Evolutionary conservation across 2,113 vertebrate species (phyloP), one percentile per base, ranked within the genome.

Genomic region (Trinectes maculatus): DNA sequence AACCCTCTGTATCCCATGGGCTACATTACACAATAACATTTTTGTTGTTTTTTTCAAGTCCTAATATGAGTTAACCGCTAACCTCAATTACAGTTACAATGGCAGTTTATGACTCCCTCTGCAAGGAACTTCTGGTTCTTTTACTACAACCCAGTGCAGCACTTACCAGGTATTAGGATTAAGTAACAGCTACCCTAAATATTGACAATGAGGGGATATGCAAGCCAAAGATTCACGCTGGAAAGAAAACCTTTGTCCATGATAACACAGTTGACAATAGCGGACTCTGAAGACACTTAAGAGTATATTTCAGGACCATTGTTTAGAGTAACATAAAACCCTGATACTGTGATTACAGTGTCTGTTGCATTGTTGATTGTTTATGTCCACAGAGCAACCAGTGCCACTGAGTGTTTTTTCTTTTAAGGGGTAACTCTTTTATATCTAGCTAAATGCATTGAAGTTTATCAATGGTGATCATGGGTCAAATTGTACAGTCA

Each of bases 11-110:
- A 79, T 85, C 63, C 80, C 68, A 29, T 77, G 47, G 73, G 57
- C 75, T 40, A 47, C 33, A 60, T 75, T 70, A 76, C 56, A 83
- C 76, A 90, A 85, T 44, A 61, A 80, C 74, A 77, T 9, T 7
- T 42, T 46, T 72, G 57, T 46, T 71, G 49, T 65, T 68, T 65
- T 67, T 24, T 42, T 10, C 51, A 68, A 2, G 18, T 48, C 24
- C 56, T 28, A 52, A 12, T 61, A 39, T 36, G 29, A 53, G 15
- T n/a, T 43, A 3, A 7, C 79, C 61, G 54, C 53, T 13, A 68
- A 43, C 24, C 62, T 65, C 55, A 76, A 67, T 77, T 60, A 69
- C 39, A 34, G 19, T 26, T 68, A 43, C 59, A 68, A 43, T 61
- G 63, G 64, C n/a, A 33, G 36, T 82, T 84, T 84, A 67, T 77